Evolutionary conservation across 2,113 vertebrate species (phyloP), one percentile per base, ranked within the genome.

Genomic region (Callithrix jacchus): DNA sequence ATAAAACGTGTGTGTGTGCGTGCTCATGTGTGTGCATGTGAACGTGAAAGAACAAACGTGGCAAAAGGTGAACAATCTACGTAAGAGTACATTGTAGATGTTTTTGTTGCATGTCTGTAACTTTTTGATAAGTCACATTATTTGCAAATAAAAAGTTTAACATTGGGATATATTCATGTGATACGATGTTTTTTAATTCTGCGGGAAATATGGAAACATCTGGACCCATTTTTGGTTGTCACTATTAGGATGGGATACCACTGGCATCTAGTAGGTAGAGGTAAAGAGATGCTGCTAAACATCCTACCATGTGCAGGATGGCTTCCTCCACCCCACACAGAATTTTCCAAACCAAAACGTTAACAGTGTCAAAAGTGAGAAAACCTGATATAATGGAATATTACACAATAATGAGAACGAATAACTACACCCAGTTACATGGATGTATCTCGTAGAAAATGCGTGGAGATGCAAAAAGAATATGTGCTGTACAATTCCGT

Each of bases 61-160:
- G 8, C 5, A 45, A 82, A 77, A 27, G 21, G n/a, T 73, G 74
- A 64, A 79, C 20, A 88, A 45, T 61, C 23, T 35, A 47, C 32
- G 9, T 70, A n/a, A 96, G n/a, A 45, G 10, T 71, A 86, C 6
- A 74, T 64, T 42, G 8, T 30, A 68, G 61, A 32, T 37, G 54
- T 14, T 74, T 81, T 35, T 73, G 35, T 73, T 68, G n/a, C 54
- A 86, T 30, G 93, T 81, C 40, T 76, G 21, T 20, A 86, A 45
- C 37, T 56, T 84, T 93, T 84, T 18, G 82, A 1, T 61, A 58
- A 74, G 18, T 70, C 40, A 96, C 87, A 66, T 93, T 40, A 40
- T 32, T 87, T 64, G 4, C 61, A 90, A 85, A 86, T 30, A 40
- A 77, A 92, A 85, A n/a, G 12, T 42, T 89, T 49, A 80, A 93